phyloP scores from a whole-genome alignment of 23 tunicate genomes.

The Halocynthia aurantium region DNA sequence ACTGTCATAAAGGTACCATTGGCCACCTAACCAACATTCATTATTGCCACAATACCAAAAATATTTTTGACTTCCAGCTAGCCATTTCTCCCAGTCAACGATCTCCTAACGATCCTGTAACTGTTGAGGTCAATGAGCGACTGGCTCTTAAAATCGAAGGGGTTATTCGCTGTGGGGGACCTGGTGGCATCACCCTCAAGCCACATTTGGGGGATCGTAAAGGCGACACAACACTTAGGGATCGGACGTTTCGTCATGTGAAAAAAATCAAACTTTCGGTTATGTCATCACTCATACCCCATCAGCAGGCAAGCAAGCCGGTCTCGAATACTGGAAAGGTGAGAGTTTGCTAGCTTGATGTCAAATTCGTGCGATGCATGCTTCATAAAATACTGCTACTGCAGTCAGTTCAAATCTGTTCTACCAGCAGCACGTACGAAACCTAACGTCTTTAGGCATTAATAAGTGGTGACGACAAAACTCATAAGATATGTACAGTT shows the following conservation, averaged over 20 bases:
- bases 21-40: not conserved
- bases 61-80: slow-evolving; percentile 23
- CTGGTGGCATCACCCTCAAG: slow-evolving; percentile 2
- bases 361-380: too few relatives aligned
- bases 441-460: too few relatives aligned
- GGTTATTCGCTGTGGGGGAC: slow-evolving; percentile 39
- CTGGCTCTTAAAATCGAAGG: slow-evolving; percentile 92
- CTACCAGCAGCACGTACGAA: too few relatives aligned
- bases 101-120: slow-evolving; percentile 47
- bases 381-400: too few relatives aligned
- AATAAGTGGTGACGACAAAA: too few relatives aligned
- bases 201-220: not conserved
- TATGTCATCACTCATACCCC: not conserved
- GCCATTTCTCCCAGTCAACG: slow-evolving; percentile 82
- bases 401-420: too few relatives aligned
- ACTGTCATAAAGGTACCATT: slow-evolving; percentile 68
- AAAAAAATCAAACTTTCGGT: slow-evolving; percentile 4
- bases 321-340: not conserved
- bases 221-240: not conserved
- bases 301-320: not conserved
- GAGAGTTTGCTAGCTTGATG: too few relatives aligned
- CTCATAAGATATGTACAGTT: too few relatives aligned
- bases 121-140: slow-evolving; percentile 54
- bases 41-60: not conserved
- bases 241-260: slow-evolving; percentile 4